Percentiles rank a stretch among this genome's conserved stretches.
phyloP scores from a whole-genome alignment of 2,113 vertebrate species.

The Syngnathoides biaculeatus region DNA sequence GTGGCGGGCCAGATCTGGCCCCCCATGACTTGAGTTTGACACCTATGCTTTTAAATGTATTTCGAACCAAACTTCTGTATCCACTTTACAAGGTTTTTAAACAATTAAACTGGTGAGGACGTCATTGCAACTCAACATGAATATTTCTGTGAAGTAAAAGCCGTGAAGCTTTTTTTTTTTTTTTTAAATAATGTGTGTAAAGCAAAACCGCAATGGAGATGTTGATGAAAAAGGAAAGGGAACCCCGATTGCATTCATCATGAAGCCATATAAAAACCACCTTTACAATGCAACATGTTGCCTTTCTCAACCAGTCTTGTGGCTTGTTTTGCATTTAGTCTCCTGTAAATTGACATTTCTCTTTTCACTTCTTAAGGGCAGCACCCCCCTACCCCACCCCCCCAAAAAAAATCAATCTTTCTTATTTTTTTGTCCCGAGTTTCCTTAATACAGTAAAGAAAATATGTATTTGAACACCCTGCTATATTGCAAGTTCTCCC shows the following conservation, averaged over 20 bases:
- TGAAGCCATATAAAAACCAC: conserved; percentile 59
- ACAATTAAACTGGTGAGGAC: conserved; percentile 12
- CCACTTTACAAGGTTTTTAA: neutral
- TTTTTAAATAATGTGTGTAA: conserved; percentile 24
- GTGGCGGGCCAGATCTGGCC: no score
- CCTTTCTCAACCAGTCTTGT: conserved; percentile 49
- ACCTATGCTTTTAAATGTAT: no score
- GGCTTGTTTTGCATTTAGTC: conserved; percentile 50
- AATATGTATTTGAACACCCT: no score
- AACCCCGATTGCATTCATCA: conserved; percentile 62
- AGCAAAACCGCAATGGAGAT: conserved; percentile 68
- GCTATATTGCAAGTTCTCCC: no score
- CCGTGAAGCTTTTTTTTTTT: conserved; percentile 7
- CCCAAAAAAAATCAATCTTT: conserved; percentile 47
- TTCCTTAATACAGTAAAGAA: conserved; percentile 50
- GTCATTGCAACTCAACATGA: neutral
- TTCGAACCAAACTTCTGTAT: neutral
- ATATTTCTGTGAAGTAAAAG: conserved; percentile 4
- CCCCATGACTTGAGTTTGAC: no score
- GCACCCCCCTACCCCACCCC: no score
- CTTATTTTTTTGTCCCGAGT: conserved; percentile 33
- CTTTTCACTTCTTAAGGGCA: conserved; percentile 36
- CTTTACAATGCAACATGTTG: conserved; percentile 58
- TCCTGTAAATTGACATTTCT: conserved; percentile 46
- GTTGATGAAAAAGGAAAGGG: conserved; percentile 65